These are phyloP conservation scores for Tapera naevia DNA, from an alignment of 2,797 vertebrate genomes.

Conservation along the genomic window DNA sequence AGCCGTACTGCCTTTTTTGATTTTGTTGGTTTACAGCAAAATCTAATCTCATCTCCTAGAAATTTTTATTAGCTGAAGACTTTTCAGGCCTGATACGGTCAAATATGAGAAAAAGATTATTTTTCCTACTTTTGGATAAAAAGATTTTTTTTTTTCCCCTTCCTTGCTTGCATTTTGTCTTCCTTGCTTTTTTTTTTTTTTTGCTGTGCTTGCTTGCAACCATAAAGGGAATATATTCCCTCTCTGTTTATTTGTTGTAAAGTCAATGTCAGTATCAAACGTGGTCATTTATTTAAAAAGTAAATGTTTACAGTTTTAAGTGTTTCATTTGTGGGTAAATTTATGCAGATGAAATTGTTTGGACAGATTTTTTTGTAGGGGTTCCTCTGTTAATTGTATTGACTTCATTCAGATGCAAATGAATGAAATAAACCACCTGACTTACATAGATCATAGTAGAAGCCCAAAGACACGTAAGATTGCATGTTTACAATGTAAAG, in stretches of 20 bases:
- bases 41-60: background rate
- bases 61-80: constrained; percentile 17
- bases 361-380: background rate
- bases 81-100: background rate
- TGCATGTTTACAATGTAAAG: background rate
- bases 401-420: constrained; percentile 33
- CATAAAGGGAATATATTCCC: background rate
- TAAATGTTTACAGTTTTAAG: constrained; percentile 4
- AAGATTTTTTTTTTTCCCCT: background rate
- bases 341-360: constrained; percentile 16
- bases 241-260: background rate
- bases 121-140: background rate
- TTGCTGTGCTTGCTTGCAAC: background rate
- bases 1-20: background rate
- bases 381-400: background rate
- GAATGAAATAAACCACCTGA: constrained; percentile 15
- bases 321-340: background rate
- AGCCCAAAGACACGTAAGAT: background rate
- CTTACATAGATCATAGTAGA: background rate
- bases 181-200: background rate
- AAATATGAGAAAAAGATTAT: background rate
- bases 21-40: constrained; percentile 22
- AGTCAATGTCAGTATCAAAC: background rate
- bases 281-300: background rate
- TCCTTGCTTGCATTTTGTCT: background rate